Base-by-base conservation (phyloP, 2,888 invertebrate species). In the Electrophaes corylata region DNA sequence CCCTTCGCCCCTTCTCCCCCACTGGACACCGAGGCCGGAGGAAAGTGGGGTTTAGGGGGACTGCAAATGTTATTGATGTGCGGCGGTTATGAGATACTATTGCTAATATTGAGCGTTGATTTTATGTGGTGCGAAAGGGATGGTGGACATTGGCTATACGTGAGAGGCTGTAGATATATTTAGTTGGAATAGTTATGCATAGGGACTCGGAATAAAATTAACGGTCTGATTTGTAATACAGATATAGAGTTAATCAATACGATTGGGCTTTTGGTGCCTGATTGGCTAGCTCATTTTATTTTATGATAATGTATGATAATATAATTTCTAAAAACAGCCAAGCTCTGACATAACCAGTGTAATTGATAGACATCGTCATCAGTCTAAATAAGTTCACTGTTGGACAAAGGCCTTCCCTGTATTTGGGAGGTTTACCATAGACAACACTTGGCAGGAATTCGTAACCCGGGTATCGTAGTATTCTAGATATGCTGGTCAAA, bases 61-160 rank as follows among this genome's bases (percentile, higher is more conserved):
- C 75, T 79, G 80, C 83, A 79, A 81, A 80, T 80, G 79, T 79
- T 80, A 80, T 79, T 77, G 69, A 69, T 69, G 69, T 69, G 66
- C 66, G 63, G 64, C 58, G 64, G 66, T 65, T 69, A 77, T 77
- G 77, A 72, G 76, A 75, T 76, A 75, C 68, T 73, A 76, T 76
- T 75, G 76, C 77, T 77, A 76, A 75, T 77, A 77, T 74, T 68
- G 75, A 66, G 65, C 71, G 75, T 73, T 76, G 77, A 73, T 75
- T 70, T 72, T 71, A 73, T 60, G 68, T 67, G 62, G 69, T 64
- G 68, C 57, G 65, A 67, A 62, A 65, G 61, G 66, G 67, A 67
- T 59, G 55, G 58, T 59, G 57, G 58, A 46, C 50, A 48, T 46
- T 40, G 53, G 46, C 56, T 44, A 52, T 65, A 62, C 60, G 60